Evolutionary conservation across 2,113 vertebrate genomes (phyloP).

Genomic region (Atractosteus spatula): DNA sequence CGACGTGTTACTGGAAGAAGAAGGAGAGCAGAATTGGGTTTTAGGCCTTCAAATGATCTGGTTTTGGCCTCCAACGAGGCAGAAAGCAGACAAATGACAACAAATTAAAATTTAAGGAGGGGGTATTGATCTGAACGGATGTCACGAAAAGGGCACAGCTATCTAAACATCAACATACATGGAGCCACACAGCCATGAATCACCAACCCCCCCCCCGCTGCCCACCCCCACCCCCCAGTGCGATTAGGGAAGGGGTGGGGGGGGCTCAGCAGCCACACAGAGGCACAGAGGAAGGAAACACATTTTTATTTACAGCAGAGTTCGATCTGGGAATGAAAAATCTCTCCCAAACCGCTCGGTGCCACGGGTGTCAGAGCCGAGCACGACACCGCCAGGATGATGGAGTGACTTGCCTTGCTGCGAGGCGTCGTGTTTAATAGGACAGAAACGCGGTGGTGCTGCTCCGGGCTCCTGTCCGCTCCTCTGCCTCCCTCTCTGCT

Average conservation of each 20-base stretch:
- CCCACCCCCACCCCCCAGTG: background rate
- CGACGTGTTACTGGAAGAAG: background rate
- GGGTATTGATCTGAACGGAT: conserved; percentile 35
- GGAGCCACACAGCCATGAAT: background rate
- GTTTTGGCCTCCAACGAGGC: conserved; percentile 25
- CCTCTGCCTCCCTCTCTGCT: conserved; percentile 26
- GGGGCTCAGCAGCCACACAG: background rate
- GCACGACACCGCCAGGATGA: conserved; percentile 22
- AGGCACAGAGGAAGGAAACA: no score
- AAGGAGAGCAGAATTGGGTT: background rate
- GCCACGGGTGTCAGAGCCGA: background rate
- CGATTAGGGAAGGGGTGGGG: no score
- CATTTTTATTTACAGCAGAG: background rate
- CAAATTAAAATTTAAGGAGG: conserved; percentile 40
- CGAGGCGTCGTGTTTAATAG: background rate
- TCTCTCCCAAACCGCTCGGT: background rate
- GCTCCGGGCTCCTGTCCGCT: conserved; percentile 17
- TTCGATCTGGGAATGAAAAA: background rate
- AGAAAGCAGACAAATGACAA: conserved; percentile 22
- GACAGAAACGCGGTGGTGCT: background rate
- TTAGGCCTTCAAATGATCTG: conserved; percentile 9
- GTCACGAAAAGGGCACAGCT: conserved; percentile 34
- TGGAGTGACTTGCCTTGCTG: conserved; percentile 11
- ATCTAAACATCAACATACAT: conserved; percentile 28
- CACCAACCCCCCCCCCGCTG: background rate